Conservation (phyloP, 2,888 invertebrate genomes). For the Adelphocoris suturalis region DNA sequence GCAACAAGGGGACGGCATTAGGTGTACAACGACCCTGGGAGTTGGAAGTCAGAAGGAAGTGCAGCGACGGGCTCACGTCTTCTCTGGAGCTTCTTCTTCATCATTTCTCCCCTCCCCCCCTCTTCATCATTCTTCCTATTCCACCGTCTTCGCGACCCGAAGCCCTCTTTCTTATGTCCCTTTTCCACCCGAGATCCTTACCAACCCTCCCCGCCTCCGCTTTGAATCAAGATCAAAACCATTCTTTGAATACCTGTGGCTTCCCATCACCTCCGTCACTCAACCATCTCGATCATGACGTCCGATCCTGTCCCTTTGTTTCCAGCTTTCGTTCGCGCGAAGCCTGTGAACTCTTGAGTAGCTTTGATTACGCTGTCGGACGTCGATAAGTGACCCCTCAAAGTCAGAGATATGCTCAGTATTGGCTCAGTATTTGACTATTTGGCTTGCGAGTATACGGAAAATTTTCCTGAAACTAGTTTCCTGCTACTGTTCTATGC, state of each 20-base stretch:
- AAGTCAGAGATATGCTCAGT: too few relatives aligned
- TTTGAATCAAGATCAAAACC: constrained; percentile 67
- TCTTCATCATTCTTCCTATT: not conserved
- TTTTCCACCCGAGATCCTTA: constrained; percentile 61
- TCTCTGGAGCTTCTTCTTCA: constrained; percentile 24
- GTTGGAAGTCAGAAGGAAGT: constrained; percentile 27
- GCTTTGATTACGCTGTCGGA: too few relatives aligned
- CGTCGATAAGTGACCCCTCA: too few relatives aligned
- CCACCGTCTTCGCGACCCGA: constrained; percentile 49
- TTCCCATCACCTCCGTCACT: constrained; percentile 55
- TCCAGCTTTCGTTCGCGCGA: constrained; percentile 7
- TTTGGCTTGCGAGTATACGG: too few relatives aligned
- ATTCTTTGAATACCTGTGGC: constrained; percentile 68
- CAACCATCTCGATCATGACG: constrained; percentile 50
- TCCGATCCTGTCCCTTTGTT: constrained; percentile 30
- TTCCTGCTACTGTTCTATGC: too few relatives aligned
- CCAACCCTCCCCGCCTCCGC: not conserved
- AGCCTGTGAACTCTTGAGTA: too few relatives aligned
- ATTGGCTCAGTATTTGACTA: too few relatives aligned
- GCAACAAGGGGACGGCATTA: constrained; percentile 49
- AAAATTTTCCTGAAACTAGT: too few relatives aligned
- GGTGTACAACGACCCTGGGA: constrained; percentile 49
- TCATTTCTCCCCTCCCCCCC: constrained; percentile 3
- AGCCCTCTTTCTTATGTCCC: constrained; percentile 57
- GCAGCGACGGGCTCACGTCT: constrained; percentile 41